Evolutionary conservation across 2,888 invertebrate species (phyloP).

Genomic region (Clistopyga incitator): DNA sequence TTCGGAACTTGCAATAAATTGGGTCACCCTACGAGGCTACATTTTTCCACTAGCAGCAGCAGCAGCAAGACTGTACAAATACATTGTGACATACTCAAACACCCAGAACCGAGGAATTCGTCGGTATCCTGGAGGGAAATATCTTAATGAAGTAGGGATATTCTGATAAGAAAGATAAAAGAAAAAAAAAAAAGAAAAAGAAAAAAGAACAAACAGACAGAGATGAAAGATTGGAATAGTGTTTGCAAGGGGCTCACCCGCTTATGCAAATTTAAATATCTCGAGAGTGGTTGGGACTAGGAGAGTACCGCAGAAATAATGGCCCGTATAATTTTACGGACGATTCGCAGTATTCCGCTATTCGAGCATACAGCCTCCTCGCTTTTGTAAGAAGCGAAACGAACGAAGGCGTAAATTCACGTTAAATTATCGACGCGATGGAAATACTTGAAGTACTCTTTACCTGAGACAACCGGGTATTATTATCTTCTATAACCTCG

Average conservation of each 20-base stretch:
- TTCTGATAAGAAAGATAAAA: conserved; percentile 13
- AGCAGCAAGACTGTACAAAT: conserved; percentile 35
- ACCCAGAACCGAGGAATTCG: neutral
- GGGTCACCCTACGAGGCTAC: neutral
- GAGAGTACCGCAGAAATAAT: conserved; percentile 53
- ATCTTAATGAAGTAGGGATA: conserved; percentile 58
- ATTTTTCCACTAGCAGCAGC: neutral
- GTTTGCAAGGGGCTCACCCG: conserved; percentile 48
- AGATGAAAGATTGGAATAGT: conserved; percentile 49
- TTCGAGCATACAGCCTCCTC: conserved; percentile 28
- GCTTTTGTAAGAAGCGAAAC: neutral
- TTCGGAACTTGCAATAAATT: conserved; percentile 27
- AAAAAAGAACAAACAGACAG: conserved; percentile 30
- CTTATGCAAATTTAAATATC: conserved; percentile 63
- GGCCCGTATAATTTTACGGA: conserved; percentile 25
- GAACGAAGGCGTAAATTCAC: conserved; percentile 3
- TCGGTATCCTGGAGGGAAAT: conserved; percentile 40
- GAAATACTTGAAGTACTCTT: neutral
- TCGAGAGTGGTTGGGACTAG: conserved; percentile 26
- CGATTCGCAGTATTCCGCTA: conserved; percentile 19
- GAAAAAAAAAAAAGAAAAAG: conserved; percentile 24
- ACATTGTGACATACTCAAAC: conserved; percentile 32
- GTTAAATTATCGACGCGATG: neutral
- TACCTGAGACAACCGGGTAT: conserved; percentile 15
- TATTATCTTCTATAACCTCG: conserved; percentile 49